These are phyloP conservation scores for Brachyptera risi DNA, from an alignment of 2,888 invertebrate species.

Conservation along the genomic window DNA sequence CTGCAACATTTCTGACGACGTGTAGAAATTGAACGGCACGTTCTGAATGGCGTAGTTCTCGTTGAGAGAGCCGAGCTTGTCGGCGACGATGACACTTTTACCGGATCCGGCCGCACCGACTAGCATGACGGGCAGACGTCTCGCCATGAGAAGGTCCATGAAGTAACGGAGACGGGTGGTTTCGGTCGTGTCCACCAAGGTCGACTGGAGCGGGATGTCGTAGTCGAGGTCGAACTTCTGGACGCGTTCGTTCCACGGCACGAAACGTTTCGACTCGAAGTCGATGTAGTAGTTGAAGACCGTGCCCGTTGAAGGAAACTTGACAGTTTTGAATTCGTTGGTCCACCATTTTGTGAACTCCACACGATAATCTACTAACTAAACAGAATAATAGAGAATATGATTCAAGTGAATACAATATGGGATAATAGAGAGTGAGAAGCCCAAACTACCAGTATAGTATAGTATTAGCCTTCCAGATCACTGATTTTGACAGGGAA, in stretches of 20 bases:
- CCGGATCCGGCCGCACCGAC: slow-evolving; percentile 87
- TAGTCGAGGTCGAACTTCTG: slow-evolving; percentile 75
- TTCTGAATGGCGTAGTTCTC: slow-evolving; percentile 79
- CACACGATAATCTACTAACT: slow-evolving; percentile 84
- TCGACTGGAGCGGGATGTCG: slow-evolving; percentile 82
- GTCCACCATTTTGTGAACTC: slow-evolving; percentile 96
- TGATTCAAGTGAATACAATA: too few relatives aligned
- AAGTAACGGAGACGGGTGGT: slow-evolving; percentile 85
- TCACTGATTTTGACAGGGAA: too few relatives aligned
- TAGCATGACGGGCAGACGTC: slow-evolving; percentile 82
- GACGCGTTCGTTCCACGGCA: slow-evolving; percentile 83
- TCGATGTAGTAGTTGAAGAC: slow-evolving; percentile 91
- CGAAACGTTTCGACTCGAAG: slow-evolving; percentile 74
- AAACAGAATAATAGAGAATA: too few relatives aligned
- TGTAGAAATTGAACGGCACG: slow-evolving; percentile 93
- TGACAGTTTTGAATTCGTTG: slow-evolving; percentile 86
- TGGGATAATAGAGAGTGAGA: too few relatives aligned
- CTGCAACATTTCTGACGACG: slow-evolving; percentile 88
- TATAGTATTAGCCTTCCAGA: too few relatives aligned
- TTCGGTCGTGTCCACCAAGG: slow-evolving; percentile 84
- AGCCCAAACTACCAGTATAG: too few relatives aligned
- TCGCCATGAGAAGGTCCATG: slow-evolving; percentile 75
- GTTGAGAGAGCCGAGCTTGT: slow-evolving; percentile 69
- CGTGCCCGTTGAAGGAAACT: slow-evolving; percentile 77
- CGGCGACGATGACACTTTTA: slow-evolving; percentile 86